phyloP scores from a whole-genome alignment of 2,113 vertebrate genomes.

The Charadrius vociferus region DNA sequence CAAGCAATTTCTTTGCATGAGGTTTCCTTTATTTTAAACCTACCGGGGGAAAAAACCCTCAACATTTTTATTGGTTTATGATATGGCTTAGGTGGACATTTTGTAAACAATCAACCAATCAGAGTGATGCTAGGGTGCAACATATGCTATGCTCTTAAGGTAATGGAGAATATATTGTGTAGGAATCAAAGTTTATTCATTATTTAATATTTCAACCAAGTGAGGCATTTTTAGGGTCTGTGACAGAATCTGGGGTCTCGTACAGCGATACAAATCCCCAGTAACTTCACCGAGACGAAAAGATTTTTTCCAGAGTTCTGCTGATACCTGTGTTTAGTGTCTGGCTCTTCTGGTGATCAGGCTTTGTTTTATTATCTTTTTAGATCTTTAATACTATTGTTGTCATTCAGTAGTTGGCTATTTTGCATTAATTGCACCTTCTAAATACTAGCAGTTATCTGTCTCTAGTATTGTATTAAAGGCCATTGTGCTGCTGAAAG shows the following conservation, averaged over 20 bases:
- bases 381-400: not conserved
- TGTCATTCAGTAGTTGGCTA: not conserved
- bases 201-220: conserved; percentile 28
- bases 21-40: not conserved
- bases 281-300: not conserved
- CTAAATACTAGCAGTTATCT: not conserved
- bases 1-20: not conserved
- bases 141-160: not conserved
- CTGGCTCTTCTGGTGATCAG: not conserved
- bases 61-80: not conserved
- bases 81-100: not conserved
- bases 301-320: not conserved
- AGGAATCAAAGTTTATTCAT: not conserved
- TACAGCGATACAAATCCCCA: not conserved
- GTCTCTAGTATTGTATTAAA: not conserved
- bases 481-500: not conserved
- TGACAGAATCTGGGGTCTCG: not conserved
- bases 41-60: not conserved
- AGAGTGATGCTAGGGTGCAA: not conserved
- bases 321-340: not conserved
- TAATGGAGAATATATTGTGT: not conserved
- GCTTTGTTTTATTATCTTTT: not conserved
- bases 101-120: not conserved
- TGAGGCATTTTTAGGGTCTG: not conserved
- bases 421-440: not conserved